Evolutionary conservation across 2,888 invertebrate species (phyloP), one percentile per base, ranked within the genome.

Genomic region (Tubulanus polymorphus): DNA sequence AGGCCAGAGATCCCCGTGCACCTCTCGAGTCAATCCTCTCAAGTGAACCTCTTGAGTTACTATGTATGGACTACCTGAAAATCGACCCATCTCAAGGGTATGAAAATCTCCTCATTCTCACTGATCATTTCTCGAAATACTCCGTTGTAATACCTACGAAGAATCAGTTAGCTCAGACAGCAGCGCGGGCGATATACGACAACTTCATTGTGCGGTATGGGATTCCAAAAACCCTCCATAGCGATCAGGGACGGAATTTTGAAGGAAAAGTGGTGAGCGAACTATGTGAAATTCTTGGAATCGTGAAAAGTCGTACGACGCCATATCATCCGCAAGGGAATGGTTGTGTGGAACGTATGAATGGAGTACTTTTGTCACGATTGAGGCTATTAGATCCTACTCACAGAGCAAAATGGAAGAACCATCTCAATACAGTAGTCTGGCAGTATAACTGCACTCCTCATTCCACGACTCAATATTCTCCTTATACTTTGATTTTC

Each of bases 11-110:
- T n/a, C n/a, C n/a, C n/a, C n/a, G n/a, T n/a, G n/a, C n/a, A n/a
- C n/a, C n/a, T n/a, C n/a, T n/a, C n/a, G n/a, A n/a, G n/a, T n/a
- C n/a, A n/a, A n/a, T n/a, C n/a, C n/a, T n/a, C 8, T 28, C 49
- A 3, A 25, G 18, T 12, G 28, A 35, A 37, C 55, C 58, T 15
- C 20, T 58, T 25, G 51, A 55, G 27, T 18, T 58, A 5, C 30
- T 58, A 8, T 37, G 30, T 6, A 48, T 58, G 18, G 58, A 57
- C 35, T 57, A 23, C 30, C 25, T 48, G 28, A 48, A 48, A 29
- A 18, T 48, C 6, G 48, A 48, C 23, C 3, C 6, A 8, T 23
- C 52, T 10, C 35, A 18, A 18, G 48, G 48, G 3, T 8, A 25
- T 8, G 48, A 48, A 29, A 27, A 48, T 18, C 25, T 48, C 6